These are phyloP conservation scores for Meloidogyne floridensis DNA, from an alignment of 1,140 invertebrate genomes.

Conservation along the genomic window DNA sequence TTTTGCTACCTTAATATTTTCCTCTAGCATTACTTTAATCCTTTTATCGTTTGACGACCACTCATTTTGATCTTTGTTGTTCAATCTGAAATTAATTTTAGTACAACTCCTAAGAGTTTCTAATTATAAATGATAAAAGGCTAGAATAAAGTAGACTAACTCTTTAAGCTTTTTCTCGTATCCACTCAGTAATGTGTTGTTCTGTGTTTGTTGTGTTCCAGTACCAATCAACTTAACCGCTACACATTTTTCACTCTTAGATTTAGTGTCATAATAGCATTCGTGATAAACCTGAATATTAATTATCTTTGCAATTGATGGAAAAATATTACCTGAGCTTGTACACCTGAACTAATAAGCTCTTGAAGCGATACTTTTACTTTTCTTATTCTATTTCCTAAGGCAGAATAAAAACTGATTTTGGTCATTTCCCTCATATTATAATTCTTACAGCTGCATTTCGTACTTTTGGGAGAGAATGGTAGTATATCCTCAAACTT, in stretches of 20 bases:
- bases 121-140: background rate
- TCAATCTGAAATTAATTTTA: background rate
- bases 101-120: background rate
- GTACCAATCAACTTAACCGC: background rate
- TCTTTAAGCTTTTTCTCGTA: background rate
- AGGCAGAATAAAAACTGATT: background rate
- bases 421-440: background rate
- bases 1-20: background rate
- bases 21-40: background rate
- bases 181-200: no score
- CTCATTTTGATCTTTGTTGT: background rate
- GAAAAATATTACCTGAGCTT: background rate
- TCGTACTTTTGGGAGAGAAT: background rate
- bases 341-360: background rate
- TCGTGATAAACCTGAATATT: conserved; percentile 9
- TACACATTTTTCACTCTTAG: background rate
- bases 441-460: background rate
- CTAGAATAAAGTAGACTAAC: background rate
- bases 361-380: background rate
- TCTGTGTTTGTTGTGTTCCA: background rate
- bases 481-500: background rate
- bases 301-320: background rate
- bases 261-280: background rate
- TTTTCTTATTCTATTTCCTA: background rate
- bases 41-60: background rate